Evolutionary conservation across 2,797 vertebrate genomes (phyloP), one percentile per base, ranked within the genome.

Genomic region (Chloroceryle amazona): DNA sequence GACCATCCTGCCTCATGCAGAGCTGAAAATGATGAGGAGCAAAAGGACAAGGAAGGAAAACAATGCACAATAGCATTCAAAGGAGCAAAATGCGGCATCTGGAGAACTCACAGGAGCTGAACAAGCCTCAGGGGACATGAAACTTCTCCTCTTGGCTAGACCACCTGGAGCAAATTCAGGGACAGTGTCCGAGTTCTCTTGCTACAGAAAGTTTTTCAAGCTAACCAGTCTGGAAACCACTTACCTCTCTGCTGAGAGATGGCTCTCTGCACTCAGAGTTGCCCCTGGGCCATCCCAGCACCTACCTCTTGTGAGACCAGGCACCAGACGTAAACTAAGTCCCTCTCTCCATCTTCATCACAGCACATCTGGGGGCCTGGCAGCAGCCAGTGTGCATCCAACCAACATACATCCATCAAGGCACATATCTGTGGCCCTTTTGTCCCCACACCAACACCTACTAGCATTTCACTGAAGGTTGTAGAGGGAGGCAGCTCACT

Each of bases 351-450:
- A 66, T 5, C 23, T 10, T 37, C 7, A 2, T 22, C 19, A 65
- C n/a, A 73, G 55, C 9, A 2, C n/a, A 25, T 19, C 10, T 1
- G 0, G 8, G 4, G 5, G 29, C 21, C 52, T 35, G 19, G 26
- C 37, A 47, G 67, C 28, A 74, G 4, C 18, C 66, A 82, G 22
- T 3, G 1, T 8, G 19, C 35, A 39, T 12, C 29, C 26, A 57
- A 11, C 39, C 26, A 68, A 19, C 13, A 47, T 0, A 0, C 17
- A 22, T 31, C 39, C 29, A 51, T 13, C 1, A 0, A 47, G 31
- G 37, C 29, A 46, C 22, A 25, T 57, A 29, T 60, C 28, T 37
- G 37, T 42, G 14, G 35, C 47, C 7, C 23, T 42, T n/a, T 35
- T 46, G 7, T 23, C 44, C 23, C 42, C 14, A 10, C 0, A 0